Percentiles rank a stretch among this genome's conserved stretches.
Evolutionary conservation across 1,140 invertebrate genomes (phyloP).

Genomic region (Bombyx mandarina): DNA sequence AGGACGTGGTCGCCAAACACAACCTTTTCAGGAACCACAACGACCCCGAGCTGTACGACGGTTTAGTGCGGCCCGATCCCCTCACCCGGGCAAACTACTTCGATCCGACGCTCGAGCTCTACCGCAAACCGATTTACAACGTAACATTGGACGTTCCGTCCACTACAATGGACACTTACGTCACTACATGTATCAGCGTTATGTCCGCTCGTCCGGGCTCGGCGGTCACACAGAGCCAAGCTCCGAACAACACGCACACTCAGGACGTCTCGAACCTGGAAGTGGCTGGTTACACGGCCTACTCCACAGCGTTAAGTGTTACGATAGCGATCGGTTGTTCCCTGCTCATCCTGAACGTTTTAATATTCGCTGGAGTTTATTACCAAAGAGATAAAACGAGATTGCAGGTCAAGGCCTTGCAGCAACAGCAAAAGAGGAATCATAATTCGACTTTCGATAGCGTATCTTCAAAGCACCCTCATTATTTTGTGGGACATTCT

Average conservation of each 20-base stretch:
- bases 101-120: conserved; percentile 69
- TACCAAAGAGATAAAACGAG: conserved; percentile 88
- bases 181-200: conserved; percentile 73
- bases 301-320: conserved; percentile 86
- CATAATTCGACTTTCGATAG: conserved; percentile 81
- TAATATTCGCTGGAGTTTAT: conserved; percentile 90
- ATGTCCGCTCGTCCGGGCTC: conserved; percentile 66
- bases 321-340: conserved; percentile 92
- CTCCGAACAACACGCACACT: conserved; percentile 72
- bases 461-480: conserved; percentile 76
- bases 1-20: conserved; percentile 86
- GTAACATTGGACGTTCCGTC: conserved; percentile 69
- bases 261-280: conserved; percentile 77
- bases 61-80: conserved; percentile 85
- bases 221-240: conserved; percentile 59
- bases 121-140: conserved; percentile 70
- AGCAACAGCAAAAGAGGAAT: conserved; percentile 77
- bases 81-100: conserved; percentile 60
- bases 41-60: conserved; percentile 85
- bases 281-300: conserved; percentile 83
- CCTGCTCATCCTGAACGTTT: conserved; percentile 87
- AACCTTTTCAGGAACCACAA: conserved; percentile 88
- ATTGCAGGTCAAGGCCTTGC: conserved; percentile 83
- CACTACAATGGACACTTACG: conserved; percentile 73
- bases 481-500: conserved; percentile 77